Base-by-base conservation (phyloP, 2,113 vertebrate species). In the Ascaphus truei region DNA sequence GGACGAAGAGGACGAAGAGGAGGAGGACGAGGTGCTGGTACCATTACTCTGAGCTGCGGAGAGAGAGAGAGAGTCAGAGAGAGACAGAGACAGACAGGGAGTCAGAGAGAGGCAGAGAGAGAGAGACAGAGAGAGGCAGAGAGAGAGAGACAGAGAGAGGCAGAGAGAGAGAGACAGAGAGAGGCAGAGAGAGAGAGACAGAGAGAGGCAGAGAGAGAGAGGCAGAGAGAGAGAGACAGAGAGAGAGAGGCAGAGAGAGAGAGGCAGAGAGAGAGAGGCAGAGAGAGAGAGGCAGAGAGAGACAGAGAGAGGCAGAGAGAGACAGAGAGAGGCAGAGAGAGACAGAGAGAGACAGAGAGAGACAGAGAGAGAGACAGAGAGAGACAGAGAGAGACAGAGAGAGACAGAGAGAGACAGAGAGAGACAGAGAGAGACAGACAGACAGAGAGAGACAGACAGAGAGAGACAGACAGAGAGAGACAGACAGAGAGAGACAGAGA, bases 1-100 rank as follows among this genome's bases (percentile, higher is more conserved):
- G 16, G 89, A 77, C 2, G 85, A 68, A 13, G 86, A 73, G 2
- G 80, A 73, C 3, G 79, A 67, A 3, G 76, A 30, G 30, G 72
- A 16, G 1, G 71, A 52, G 13, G 72, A 63, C n/a, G 62, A 34
- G 18, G 68, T 50, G 76, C 79, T 37, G 58, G 56, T 76, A 79
- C 74, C 74, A 82, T 61, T 18, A 74, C 18, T 81, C 31, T 57
- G 53, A 34, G 53, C 53, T 57, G 53, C 34, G 30, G 12, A 34
- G 30, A 57, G 30, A 57, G 30, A 20, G 26, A 7, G 13, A 29
- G 9, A 16, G n/a, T 47, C 15, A 47, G 15, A 47, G 20, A 4
- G 5, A 6, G 31, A 9, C 31, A 33, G 11, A 33, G 5, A 33
- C 5, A 6, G 31, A n/a, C n/a, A n/a, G n/a, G n/a, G 11, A 33